Base-by-base conservation (phyloP, 2,888 invertebrate genomes). In the Patella pellucida region DNA sequence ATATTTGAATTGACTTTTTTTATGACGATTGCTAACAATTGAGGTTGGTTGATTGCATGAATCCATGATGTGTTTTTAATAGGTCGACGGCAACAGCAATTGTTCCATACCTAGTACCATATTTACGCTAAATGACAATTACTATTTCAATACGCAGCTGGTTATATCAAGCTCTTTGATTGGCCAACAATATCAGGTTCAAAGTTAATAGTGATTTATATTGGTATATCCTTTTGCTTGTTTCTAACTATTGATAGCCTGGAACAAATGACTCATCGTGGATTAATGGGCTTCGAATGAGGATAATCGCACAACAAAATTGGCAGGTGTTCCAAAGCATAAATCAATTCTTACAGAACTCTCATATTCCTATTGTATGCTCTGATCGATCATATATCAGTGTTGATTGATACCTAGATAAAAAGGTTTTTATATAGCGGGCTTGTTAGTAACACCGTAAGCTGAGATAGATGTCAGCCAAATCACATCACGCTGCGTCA, bases 251-350 rank as follows among this genome's bases (percentile, higher is more conserved):
- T 74, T 76, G 73, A 52, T 72, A 52, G 69, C 62, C 50, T 52
- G 71, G 76, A 81, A 76, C 69, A 76, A 75, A 74, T 81, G 81
- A 79, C 73, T 81, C 79, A 78, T 75, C 73, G 56, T 54, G 52
- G 56, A 81, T 81, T 78, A 81, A 81, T 81, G 79, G 79, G 78
- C 76, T 78, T 78, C 72, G 76, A 79, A 79, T 76, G 76, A 74
- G 76, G 76, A 76, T 81, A 81, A 81, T 78, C 79, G 72, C 67
- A 69, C 71, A 74, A 76, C 76, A 75, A 74, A 74, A 75, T 72
- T 56, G 75, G 77, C 79, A 79, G 79, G 79, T 79, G 79, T 75
- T 77, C 71, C 52, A 62, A 73, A 71, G 73, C 73, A 75, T 72
- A 73, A 76, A 78, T 78, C 78, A 76, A 78, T 78, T 76, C 71